Percentiles rank a stretch among this genome's conserved stretches.
Evolutionary conservation across 2,113 vertebrate species (phyloP).

Genomic region (Orcinus orca): DNA sequence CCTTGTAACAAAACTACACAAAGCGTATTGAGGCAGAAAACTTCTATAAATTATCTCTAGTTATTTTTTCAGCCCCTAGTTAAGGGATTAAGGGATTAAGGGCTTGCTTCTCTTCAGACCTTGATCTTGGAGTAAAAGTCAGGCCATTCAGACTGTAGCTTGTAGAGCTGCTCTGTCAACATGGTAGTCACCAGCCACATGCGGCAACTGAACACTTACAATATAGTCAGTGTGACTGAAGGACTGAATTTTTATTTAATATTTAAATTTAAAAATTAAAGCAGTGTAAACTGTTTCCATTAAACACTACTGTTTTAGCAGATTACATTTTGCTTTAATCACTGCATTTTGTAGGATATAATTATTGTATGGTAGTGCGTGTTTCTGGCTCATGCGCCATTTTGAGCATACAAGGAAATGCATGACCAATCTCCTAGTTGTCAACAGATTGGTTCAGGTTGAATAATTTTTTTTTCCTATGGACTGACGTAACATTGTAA

Average conservation of each 20-base stretch:
- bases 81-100: background rate
- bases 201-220: background rate
- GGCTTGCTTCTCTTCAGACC: background rate
- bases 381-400: background rate
- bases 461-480: background rate
- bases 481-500: background rate
- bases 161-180: background rate
- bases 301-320: background rate
- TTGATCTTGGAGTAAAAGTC: background rate
- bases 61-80: background rate
- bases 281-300: background rate
- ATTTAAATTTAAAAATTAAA: conserved; percentile 33
- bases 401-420: background rate
- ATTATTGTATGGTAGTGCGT: background rate
- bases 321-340: background rate
- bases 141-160: background rate
- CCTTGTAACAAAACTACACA: background rate
- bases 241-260: background rate
- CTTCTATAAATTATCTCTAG: background rate
- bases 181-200: background rate
- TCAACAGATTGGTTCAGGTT: background rate
- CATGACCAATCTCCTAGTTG: background rate
- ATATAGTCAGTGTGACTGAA: background rate
- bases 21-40: background rate
- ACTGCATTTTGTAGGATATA: background rate